Conservation (phyloP, 2,113 vertebrate species). For the Pelodiscus sinensis region DNA sequence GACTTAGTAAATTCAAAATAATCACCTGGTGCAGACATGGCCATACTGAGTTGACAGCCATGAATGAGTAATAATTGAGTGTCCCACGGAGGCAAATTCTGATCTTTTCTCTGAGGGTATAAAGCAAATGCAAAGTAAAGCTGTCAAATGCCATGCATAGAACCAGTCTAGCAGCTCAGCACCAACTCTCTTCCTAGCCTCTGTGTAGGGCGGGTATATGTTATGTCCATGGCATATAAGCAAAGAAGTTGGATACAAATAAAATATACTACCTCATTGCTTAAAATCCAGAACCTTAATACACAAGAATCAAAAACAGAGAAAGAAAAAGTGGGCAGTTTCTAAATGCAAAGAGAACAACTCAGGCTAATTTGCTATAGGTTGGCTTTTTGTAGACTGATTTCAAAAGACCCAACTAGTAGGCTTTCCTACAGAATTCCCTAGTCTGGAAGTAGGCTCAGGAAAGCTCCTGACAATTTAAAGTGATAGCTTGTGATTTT, state of each 20-base stretch:
- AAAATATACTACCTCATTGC: neutral
- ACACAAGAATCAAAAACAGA: neutral
- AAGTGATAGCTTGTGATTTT: neutral
- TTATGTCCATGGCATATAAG: neutral
- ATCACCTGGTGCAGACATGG: no score
- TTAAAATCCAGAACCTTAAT: neutral
- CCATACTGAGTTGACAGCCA: neutral
- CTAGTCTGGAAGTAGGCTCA: neutral
- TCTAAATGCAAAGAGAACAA: neutral
- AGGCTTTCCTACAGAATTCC: neutral
- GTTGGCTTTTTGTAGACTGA: neutral
- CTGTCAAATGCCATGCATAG: neutral
- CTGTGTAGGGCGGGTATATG: neutral
- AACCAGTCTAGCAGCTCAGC: slow-evolving; percentile 10
- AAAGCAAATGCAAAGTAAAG: neutral
- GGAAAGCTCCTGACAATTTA: neutral
- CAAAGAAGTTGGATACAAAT: neutral
- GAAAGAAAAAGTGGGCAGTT: neutral
- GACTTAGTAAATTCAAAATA: no score
- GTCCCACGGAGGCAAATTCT: neutral
- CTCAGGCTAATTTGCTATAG: neutral
- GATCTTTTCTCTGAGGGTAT: neutral
- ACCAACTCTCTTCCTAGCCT: slow-evolving; percentile 1
- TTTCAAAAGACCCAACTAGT: neutral
- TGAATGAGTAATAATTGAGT: neutral